phyloP scores from a whole-genome alignment of 2,113 vertebrate genomes.

The Orthonyx spaldingii region DNA sequence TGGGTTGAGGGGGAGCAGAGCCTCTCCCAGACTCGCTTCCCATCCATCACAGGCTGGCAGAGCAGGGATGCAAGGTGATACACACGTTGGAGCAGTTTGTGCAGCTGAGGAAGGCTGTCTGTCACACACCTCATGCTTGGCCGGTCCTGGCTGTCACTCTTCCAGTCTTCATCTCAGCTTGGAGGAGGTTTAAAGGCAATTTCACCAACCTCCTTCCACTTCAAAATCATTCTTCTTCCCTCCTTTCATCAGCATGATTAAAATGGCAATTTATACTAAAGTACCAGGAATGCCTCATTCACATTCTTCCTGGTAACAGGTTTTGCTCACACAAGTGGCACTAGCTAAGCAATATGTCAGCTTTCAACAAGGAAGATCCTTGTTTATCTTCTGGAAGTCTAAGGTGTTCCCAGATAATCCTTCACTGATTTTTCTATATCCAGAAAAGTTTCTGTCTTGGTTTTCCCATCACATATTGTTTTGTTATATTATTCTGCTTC shows the following conservation, averaged over 20 bases:
- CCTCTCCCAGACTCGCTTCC: background rate
- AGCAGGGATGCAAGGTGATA: background rate
- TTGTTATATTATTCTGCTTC: background rate
- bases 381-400: background rate
- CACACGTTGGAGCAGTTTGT: rapidly evolving
- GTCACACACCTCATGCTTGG: background rate
- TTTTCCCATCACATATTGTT: background rate
- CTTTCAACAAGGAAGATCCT: background rate
- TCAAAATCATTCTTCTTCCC: background rate
- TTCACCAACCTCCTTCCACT: background rate
- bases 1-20: rapidly evolving
- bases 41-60: background rate
- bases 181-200: background rate
- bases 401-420: background rate
- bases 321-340: background rate
- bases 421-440: background rate
- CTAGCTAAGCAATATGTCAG: background rate
- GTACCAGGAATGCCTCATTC: background rate
- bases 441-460: background rate
- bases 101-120: rapidly evolving
- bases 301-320: background rate
- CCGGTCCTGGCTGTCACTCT: background rate
- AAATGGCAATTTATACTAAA: background rate
- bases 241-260: background rate
- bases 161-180: background rate